phyloP scores from a whole-genome alignment of 2,113 vertebrate genomes.

The Hypocryptadius cinnamomeus region DNA sequence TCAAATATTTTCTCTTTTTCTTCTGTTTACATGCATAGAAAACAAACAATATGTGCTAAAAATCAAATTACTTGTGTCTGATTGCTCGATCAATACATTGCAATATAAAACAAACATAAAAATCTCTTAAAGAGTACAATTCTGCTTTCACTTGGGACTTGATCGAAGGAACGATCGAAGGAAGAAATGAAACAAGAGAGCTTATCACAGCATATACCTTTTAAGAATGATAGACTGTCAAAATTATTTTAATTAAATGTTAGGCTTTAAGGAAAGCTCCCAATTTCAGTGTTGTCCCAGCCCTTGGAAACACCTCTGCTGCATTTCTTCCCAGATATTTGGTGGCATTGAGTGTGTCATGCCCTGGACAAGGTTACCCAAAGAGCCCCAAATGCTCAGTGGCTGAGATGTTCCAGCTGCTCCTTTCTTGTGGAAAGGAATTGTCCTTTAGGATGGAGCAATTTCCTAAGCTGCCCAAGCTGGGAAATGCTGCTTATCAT shows the following conservation, averaged over 20 bases:
- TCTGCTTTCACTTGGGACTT: background rate
- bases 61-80: background rate
- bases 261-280: background rate
- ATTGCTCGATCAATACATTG: background rate
- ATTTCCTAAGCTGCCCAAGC: background rate
- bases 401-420: background rate
- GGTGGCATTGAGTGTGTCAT: background rate
- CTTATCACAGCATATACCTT: background rate
- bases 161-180: background rate
- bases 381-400: background rate
- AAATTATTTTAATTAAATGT: background rate
- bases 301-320: background rate
- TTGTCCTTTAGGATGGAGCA: background rate
- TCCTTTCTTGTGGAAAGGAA: background rate
- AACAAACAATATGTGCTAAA: background rate
- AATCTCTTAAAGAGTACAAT: background rate
- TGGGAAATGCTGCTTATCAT: background rate
- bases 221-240: background rate
- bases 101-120: background rate
- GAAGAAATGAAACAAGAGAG: background rate
- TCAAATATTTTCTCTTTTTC: background rate
- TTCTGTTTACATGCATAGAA: background rate
- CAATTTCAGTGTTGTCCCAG: background rate
- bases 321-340: background rate
- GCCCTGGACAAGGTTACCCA: background rate